Conservation (phyloP, 30 jellyfish, hydroid and myxozoan genomes). For the Mastigias papua region DNA sequence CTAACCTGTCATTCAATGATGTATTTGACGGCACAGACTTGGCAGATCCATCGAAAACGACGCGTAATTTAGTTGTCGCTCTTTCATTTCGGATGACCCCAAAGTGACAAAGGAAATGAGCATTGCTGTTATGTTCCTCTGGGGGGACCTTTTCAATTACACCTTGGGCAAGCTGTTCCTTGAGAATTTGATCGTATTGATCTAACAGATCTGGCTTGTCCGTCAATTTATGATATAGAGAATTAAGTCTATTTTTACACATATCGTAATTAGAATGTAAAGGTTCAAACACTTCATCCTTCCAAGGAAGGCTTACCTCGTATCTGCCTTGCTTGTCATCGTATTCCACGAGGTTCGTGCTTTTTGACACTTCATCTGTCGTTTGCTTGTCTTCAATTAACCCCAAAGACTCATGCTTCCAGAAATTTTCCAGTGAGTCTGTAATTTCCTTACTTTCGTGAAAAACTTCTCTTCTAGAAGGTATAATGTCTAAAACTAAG, state of each 20-base stretch:
- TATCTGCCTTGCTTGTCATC: constrained; percentile 11
- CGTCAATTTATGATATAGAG: constrained; percentile 18
- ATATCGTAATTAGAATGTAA: constrained; percentile 30
- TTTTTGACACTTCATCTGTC: background rate
- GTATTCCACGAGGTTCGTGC: constrained; percentile 48
- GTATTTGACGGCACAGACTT: background rate
- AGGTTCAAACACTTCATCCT: constrained; percentile 22
- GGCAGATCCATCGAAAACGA: constrained; percentile 56
- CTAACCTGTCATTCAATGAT: constrained; percentile 30
- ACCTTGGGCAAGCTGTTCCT: constrained; percentile 16
- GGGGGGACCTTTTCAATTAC: constrained; percentile 13
- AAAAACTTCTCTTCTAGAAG: constrained; percentile 22
- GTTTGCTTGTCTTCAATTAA: constrained; percentile 5
- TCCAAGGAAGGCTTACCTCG: constrained; percentile 68
- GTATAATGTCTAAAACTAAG: constrained; percentile 33
- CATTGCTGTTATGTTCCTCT: background rate
- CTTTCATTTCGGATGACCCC: constrained; percentile 35
- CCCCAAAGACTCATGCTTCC: constrained; percentile 68
- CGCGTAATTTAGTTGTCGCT: constrained; percentile 29
- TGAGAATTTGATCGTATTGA: constrained; percentile 7
- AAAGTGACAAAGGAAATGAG: constrained; percentile 24
- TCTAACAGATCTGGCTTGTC: constrained; percentile 3
- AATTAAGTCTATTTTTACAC: constrained; percentile 8
- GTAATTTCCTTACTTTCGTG: constrained; percentile 40
- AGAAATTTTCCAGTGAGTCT: constrained; percentile 39